Base-by-base conservation (phyloP, 2,888 invertebrate species). In the Hipparchia sbordonii region DNA sequence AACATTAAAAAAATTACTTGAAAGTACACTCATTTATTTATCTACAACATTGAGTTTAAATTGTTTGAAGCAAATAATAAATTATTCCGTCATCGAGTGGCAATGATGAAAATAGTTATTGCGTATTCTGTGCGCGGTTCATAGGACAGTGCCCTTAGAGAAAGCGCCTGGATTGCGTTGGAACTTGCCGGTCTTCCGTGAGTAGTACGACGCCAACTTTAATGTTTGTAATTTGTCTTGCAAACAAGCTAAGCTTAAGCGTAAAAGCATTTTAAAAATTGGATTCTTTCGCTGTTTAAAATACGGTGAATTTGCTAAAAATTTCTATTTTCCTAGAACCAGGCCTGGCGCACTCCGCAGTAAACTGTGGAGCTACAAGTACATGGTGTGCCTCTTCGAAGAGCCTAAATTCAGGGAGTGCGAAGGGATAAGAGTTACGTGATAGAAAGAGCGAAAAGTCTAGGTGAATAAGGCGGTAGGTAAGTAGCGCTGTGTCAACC, bases 161-260 rank as follows among this genome's bases (percentile, higher is more conserved):
- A 92, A 91, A 92, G 92, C 90, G 82, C 77, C 80, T 81, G 82
- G 82, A 83, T 78, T 84, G 85, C 87, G 85, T 84, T 89, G 82
- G 82, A 87, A 89, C 86, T 83, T 83, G 83, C 85, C 85, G 83
- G 78, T 82, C 82, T 59, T 59, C 59, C 51, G 68, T 68, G 67
- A 71, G 83, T 80, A 79, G 87, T 84, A 82, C 82, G 80, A 84
- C 81, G 77, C 78, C 82, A 82, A 85, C 82, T 86, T 84, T 79
- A 82, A 82, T 83, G 79, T 82, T 75, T 71, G 76, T 79, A 80
- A 84, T 85, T 82, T 80, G 77, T 76, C 78, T 79, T 75, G 74
- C 74, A 76, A 75, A 76, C 71, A 68, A 72, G 61, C 62, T 67
- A n/a, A 13, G 56, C 5, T 39, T 13, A 45, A 56, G 9, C 9